A percentile compares a stretch with the other conserved stretches of the same genome.
Conservation (phyloP, 2,113 vertebrate species). For the Rhodinocichla rosea region DNA sequence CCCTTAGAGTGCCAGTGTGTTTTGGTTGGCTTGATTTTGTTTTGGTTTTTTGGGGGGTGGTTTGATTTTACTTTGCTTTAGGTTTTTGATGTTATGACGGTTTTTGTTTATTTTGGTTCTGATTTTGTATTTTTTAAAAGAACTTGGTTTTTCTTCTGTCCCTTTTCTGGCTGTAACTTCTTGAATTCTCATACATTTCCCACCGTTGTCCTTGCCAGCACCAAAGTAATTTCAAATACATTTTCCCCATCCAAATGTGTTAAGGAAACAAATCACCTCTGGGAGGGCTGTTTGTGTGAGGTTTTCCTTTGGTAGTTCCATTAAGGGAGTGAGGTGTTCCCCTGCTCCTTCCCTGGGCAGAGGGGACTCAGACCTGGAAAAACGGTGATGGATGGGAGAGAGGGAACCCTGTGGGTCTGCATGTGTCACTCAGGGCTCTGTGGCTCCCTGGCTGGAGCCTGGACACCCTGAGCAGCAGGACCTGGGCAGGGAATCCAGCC, state of each 20-base stretch:
- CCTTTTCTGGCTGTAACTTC: neutral
- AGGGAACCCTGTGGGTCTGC: fast-evolving
- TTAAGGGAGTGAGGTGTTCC: neutral
- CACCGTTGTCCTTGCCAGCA: neutral
- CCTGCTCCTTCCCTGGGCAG: neutral
- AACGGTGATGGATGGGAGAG: neutral
- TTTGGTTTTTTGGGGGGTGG: neutral
- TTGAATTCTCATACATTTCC: neutral
- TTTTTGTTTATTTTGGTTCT: neutral
- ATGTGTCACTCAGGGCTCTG: neutral
- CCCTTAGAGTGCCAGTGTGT: neutral
- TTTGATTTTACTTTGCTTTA: neutral
- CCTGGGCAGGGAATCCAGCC: fast-evolving
- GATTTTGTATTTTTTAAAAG: neutral
- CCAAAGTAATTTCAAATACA: neutral
- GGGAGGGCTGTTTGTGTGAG: neutral
- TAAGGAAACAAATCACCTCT: neutral
- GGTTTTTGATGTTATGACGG: neutral
- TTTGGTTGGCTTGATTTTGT: neutral
- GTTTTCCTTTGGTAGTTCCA: neutral
- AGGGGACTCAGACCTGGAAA: neutral
- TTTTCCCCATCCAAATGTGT: neutral
- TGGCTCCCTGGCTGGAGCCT: too few relatives aligned
- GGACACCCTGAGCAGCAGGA: fast-evolving
- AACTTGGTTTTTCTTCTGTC: neutral